phyloP scores from a whole-genome alignment of 2,888 invertebrate species.

The Perizoma affinitatum region DNA sequence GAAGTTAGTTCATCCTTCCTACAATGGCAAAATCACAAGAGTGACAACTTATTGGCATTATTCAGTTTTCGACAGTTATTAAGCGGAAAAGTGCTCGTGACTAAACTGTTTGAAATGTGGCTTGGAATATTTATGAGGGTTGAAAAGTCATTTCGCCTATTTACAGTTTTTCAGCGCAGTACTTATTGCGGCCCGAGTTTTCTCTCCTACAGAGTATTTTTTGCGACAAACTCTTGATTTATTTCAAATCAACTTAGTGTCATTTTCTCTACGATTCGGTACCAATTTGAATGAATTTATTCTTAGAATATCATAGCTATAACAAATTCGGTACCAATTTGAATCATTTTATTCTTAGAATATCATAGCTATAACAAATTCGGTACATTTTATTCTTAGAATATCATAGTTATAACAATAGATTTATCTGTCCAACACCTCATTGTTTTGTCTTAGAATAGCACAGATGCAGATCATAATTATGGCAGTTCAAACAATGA shows the following conservation, averaged over 20 bases:
- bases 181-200: conserved; percentile 20
- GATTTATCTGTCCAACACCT: too few relatives aligned
- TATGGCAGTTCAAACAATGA: too few relatives aligned
- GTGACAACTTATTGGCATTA: too few relatives aligned
- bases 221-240: conserved; percentile 6
- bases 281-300: not conserved
- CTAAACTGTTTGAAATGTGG: conserved; percentile 7
- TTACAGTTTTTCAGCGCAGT: conserved; percentile 21
- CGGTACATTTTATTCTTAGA: too few relatives aligned
- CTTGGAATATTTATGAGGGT: conserved; percentile 24
- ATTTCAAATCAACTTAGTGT: not conserved
- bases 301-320: too few relatives aligned
- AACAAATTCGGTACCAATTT: too few relatives aligned
- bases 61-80: not conserved
- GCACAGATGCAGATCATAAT: too few relatives aligned
- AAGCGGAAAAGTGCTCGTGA: conserved; percentile 5
- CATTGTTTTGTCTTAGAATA: too few relatives aligned
- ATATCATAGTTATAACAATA: too few relatives aligned
- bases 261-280: not conserved
- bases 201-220: conserved; percentile 3
- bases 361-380: too few relatives aligned
- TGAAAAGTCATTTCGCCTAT: conserved; percentile 23
- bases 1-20: too few relatives aligned
- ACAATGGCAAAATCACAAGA: too few relatives aligned
- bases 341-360: not conserved